Conservation (phyloP, 2,113 vertebrate genomes). For the Sinosuthora webbiana region DNA sequence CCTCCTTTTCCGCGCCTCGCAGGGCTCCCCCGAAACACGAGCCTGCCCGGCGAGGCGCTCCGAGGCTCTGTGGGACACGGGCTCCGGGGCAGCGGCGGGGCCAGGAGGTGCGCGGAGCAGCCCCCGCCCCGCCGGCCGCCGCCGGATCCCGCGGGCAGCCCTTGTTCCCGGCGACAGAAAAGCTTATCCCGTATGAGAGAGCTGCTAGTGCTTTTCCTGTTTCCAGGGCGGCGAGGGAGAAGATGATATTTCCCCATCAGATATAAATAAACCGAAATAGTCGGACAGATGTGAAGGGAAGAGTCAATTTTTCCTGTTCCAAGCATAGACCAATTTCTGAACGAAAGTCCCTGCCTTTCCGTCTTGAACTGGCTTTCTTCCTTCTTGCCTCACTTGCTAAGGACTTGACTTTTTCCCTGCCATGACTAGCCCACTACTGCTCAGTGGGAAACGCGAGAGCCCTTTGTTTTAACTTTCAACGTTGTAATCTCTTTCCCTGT, state of each 20-base stretch:
- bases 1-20: not conserved
- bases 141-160: not conserved
- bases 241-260: not conserved
- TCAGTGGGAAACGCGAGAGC: not conserved
- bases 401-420: not conserved
- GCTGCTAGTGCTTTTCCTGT: not conserved
- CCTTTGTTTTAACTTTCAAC: not conserved
- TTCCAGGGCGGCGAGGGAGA: slow-evolving; percentile 1
- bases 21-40: not conserved
- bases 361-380: not conserved
- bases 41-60: not conserved
- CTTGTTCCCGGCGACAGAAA: not conserved
- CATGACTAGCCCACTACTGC: not conserved
- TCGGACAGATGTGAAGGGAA: not conserved
- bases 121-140: not conserved
- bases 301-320: slow-evolving; percentile 5
- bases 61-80: not conserved
- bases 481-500: not conserved
- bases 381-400: not conserved
- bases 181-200: not conserved
- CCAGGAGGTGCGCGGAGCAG: not conserved
- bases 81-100: not conserved
- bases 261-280: slow-evolving; percentile 29
- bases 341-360: not conserved
- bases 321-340: not conserved